Evolutionary conservation across 1,140 invertebrate genomes (phyloP), one percentile per base, ranked within the genome.

Genomic region (Lepidotrigona ventralis): DNA sequence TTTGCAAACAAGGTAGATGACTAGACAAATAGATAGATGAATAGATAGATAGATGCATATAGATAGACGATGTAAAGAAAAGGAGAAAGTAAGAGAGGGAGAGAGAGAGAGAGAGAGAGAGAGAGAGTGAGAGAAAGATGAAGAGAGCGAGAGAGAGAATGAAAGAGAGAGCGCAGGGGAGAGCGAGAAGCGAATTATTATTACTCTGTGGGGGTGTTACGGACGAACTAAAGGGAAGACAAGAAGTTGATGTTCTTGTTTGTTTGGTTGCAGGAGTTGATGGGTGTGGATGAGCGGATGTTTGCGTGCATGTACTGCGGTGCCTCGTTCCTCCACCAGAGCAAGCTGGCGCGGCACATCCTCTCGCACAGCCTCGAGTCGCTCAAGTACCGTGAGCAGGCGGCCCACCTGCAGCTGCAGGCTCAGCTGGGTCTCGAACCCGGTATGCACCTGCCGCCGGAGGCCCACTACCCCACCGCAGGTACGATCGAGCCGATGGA

Each of bases 171-270:
- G 80, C 74, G 82, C 74, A n/a, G 70, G 69, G 68, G 58, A 81
- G 46, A 71, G 71, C 76, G 64, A 85, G 83, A 88, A 33, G 33
- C 33, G 4, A 33, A 33, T 29, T 54, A 33, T 33, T 79, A 39
- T 76, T 66, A 86, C 86, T 60, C 58, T 89, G 80, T 80, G 90
- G 80, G 84, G 83, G 78, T 87, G 77, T 64, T 86, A 77, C 73
- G 81, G 86, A 87, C 70, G 73, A 79, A 72, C 72, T 78, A 75
- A 84, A 80, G 87, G 84, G 83, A 86, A 81, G 88, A 90, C 95
- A 97, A 97, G 97, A 98, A 98, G 97, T 98, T 98, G 97, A 97
- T 97, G 96, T 96, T 96, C 96, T 96, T 95, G 95, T 97, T 97
- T 97, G 97, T 97, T 97, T 97, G 96, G 97, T 97, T 97, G 96